Base-by-base conservation (phyloP, 2,888 invertebrate genomes). In the Rutpela maculata region DNA sequence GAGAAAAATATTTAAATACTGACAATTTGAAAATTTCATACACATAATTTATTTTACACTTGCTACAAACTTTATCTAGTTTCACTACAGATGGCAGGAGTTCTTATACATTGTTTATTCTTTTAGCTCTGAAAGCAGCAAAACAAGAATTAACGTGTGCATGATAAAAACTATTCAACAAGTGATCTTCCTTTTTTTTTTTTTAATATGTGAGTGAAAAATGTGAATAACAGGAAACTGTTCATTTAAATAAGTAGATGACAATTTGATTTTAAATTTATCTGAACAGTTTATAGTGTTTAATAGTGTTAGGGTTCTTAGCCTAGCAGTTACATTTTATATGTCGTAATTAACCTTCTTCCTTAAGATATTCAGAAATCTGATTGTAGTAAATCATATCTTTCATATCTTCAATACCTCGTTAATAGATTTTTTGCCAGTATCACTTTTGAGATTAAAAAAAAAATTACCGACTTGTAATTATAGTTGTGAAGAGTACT, bases 91-190 rank as follows among this genome's bases (percentile, higher is more conserved):
- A 26, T 26, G 22, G 22, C 22, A 26, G 22, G 4, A 26, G 22
- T 26, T 26, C 22, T 26, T 26, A 26, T 26, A 26, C 22, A 26
- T 26, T 26, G 22, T 26, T 26, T 26, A 26, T 26, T 22, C 78
- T 89, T 89, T 75, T 86, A 92, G 92, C 91, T 73, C 86, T 91
- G 85, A 91, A 91, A 87, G 91, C 91, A 82, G 91, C 91, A 67
- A 92, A 91, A 85, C 92, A 91, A 81, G 91, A 91, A 87, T 89
- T 91, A 89, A 89, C 90, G 35, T 91, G 91, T 85, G 90, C 91
- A 89, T 92, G 91, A 92, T 91, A 77, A 72, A 82, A 81, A 78
- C 7, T 59, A 35, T 31, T 62, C 69, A 59, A 59, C 77, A 57
- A 71, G 69, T 78, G 75, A 66, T 80, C 79, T 82, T 80, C 81